Conservation (phyloP, 2,113 vertebrate genomes). For the Chauna torquata region DNA sequence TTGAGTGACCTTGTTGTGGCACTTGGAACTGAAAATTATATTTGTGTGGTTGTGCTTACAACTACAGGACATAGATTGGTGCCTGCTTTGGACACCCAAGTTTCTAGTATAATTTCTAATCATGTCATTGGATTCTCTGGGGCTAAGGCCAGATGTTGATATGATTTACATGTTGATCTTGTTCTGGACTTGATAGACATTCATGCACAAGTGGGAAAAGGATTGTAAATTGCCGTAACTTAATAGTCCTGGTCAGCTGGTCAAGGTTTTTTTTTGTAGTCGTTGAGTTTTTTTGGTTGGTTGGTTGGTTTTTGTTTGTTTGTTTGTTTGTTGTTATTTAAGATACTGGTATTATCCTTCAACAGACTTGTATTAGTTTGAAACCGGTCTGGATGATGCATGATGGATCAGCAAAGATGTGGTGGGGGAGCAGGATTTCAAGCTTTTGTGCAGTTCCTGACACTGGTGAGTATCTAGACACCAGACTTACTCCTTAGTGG, state of each 20-base stretch:
- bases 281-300: too few relatives aligned
- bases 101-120: neutral
- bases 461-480: neutral
- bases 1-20: neutral
- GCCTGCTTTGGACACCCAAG: neutral
- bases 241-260: neutral
- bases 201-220: neutral
- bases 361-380: neutral
- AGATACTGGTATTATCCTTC: neutral
- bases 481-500: neutral
- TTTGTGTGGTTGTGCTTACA: neutral
- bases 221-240: neutral
- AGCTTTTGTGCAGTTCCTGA: neutral
- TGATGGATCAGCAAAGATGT: neutral
- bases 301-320: neutral
- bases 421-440: neutral
- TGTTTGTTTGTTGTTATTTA: neutral
- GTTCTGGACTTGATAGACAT: neutral
- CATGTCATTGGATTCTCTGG: neutral
- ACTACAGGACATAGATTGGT: neutral
- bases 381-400: neutral
- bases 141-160: neutral
- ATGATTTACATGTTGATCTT: accelerated
- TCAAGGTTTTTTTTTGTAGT: too few relatives aligned
- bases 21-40: neutral